Evolutionary conservation across 2,888 invertebrate species (phyloP), one percentile per base, ranked within the genome.

Genomic region (Acanthosoma haemorrhoidale): DNA sequence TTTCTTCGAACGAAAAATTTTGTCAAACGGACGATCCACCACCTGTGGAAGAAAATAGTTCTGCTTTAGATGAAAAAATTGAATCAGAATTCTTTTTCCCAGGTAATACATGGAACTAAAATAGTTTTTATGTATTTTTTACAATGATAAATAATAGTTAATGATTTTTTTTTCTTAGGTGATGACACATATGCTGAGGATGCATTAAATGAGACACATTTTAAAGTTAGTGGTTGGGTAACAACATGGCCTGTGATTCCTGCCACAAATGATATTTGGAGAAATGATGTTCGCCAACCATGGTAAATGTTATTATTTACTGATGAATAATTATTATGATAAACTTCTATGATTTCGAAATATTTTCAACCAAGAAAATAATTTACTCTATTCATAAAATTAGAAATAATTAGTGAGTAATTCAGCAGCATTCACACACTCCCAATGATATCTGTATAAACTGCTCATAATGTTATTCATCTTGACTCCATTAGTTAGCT

Each of bases 1-100:
- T 88, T n/a, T 83, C 81, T 76, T 67, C 66, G 34, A 83, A 81
- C 75, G 84, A 86, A 75, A 85, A 85, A 76, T 82, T 80, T 70
- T 84, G 85, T 73, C 86, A 87, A 78, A 86, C 86, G 0, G 84
- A 84, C 57, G 78, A 78, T 38, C 68, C 70, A 15, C 31, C 59
- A 21, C 29, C 18, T 31, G 38, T 29, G 25, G 70, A 70, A 36
- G 67, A 66, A 31, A n/a, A n/a, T n/a, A n/a, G n/a, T n/a, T 43
- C 66, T 16, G 16, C 32, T 18, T 18, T 67, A 29, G 66, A 67
- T n/a, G 31, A 57, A 13, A 43, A 64, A n/a, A 29, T 31, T 51
- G 66, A 67, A 32, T 51, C 66, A 11, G 51, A 67, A 34, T 67
- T 67, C 51, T 67, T 67, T 16, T 67, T 67, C 9, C 66, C 66